A percentile compares a stretch with the other conserved stretches of the same genome.
Evolutionary conservation across 1,140 invertebrate genomes (phyloP).

Genomic region (Drosophila carrolli): DNA sequence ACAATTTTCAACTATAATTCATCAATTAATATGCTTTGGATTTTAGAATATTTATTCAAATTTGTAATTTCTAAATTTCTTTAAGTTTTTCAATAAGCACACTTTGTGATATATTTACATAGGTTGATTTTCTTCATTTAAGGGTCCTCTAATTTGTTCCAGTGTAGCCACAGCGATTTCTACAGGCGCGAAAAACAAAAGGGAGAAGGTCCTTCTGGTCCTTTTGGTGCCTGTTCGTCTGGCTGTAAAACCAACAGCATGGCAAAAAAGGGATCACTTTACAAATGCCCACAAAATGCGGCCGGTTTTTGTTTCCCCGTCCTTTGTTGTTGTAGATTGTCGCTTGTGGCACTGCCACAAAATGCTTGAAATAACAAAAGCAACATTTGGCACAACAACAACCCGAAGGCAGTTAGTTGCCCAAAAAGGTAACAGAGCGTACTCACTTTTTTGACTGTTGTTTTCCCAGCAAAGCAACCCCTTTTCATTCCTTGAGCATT

Average conservation of each 20-base stretch:
- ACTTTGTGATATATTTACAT: too few species aligned
- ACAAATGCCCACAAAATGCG: slow-evolving; percentile 78
- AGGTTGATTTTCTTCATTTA: not conserved
- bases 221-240: slow-evolving; percentile 25
- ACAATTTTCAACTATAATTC: too few species aligned
- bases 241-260: slow-evolving; percentile 61
- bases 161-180: slow-evolving; percentile 14
- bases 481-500: slow-evolving; percentile 25
- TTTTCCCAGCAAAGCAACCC: slow-evolving; percentile 17
- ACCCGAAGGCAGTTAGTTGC: slow-evolving; percentile 14
- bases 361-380: slow-evolving; percentile 33
- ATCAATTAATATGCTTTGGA: too few species aligned
- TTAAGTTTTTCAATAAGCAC: not conserved
- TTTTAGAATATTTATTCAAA: not conserved
- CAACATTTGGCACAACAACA: slow-evolving; percentile 38
- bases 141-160: not conserved
- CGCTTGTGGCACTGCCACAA: slow-evolving; percentile 43
- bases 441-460: slow-evolving; percentile 34
- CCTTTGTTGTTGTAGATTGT: slow-evolving; percentile 41
- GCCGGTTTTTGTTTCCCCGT: slow-evolving; percentile 48
- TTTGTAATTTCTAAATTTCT: not conserved
- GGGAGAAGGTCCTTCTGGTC: slow-evolving; percentile 41
- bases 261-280: slow-evolving; percentile 70
- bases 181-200: slow-evolving; percentile 3
- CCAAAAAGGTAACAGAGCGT: slow-evolving; percentile 65